These are phyloP conservation scores for Spheniscus mendiculus DNA, from an alignment of 2,113 vertebrate species.

Conservation along the genomic window DNA sequence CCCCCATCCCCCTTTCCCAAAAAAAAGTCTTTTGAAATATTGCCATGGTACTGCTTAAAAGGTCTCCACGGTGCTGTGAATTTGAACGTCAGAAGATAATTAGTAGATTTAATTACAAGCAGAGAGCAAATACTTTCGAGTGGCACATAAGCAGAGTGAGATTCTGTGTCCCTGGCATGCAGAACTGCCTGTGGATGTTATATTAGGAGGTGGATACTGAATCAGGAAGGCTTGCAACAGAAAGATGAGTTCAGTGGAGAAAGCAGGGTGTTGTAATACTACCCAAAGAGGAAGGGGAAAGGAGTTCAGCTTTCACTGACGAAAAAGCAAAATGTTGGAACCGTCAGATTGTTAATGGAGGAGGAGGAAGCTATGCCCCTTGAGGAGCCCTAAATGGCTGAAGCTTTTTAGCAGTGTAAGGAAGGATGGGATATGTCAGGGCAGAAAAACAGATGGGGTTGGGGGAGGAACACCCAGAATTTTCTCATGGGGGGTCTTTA, in stretches of 20 bases:
- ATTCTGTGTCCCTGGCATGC: background rate
- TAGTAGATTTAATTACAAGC: background rate
- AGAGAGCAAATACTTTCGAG: background rate
- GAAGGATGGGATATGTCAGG: background rate
- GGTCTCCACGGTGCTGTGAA: background rate
- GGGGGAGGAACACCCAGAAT: background rate
- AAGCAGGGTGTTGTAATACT: background rate
- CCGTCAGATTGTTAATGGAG: background rate
- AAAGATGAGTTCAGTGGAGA: background rate
- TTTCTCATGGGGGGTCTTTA: background rate
- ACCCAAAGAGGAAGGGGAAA: background rate
- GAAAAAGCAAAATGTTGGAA: background rate
- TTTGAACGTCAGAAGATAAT: background rate
- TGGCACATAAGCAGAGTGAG: background rate
- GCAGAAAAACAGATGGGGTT: background rate
- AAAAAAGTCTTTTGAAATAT: background rate
- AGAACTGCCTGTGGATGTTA: background rate
- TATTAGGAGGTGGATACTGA: background rate
- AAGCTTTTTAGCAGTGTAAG: background rate
- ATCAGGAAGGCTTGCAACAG: background rate
- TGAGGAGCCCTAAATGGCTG: background rate
- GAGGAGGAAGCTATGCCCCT: background rate
- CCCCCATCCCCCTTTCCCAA: background rate
- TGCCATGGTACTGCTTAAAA: background rate
- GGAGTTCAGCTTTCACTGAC: background rate